Evolutionary conservation across 2,888 invertebrate species (phyloP).

Genomic region (Harpalus rufipes): DNA sequence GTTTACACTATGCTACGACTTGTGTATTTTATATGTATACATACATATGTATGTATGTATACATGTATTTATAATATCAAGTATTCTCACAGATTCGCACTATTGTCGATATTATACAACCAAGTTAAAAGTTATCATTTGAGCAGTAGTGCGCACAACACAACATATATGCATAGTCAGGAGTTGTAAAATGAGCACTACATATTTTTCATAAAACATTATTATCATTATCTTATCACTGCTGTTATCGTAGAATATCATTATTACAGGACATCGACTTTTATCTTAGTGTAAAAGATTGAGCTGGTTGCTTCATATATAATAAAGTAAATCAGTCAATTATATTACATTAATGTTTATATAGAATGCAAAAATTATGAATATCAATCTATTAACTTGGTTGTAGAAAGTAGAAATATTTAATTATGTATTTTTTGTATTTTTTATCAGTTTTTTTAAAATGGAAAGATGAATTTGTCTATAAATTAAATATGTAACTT

Average conservation of each 20-base stretch:
- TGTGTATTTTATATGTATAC: constrained; percentile 60
- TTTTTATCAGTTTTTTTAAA: constrained; percentile 25
- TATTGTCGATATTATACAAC: constrained; percentile 66
- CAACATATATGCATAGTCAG: constrained; percentile 33
- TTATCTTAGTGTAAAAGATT: constrained; percentile 56
- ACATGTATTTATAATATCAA: constrained; percentile 44
- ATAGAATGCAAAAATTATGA: constrained; percentile 7
- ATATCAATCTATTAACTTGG: constrained; percentile 61
- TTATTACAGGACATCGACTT: constrained; percentile 12
- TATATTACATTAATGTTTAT: background rate
- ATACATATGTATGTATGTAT: background rate
- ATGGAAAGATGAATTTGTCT: constrained; percentile 33
- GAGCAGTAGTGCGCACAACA: constrained; percentile 58
- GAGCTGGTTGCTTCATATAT: constrained; percentile 46
- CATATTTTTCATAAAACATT: constrained; percentile 19
- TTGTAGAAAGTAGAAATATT: constrained; percentile 61
- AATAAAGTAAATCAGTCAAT: constrained; percentile 45
- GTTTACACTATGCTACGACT: constrained; percentile 63
- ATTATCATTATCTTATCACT: constrained; percentile 52
- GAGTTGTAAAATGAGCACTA: constrained; percentile 58
- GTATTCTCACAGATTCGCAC: constrained; percentile 62
- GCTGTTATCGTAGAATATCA: constrained; percentile 25
- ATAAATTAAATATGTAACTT: background rate
- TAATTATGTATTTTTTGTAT: constrained; percentile 40
- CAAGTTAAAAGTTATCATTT: constrained; percentile 64